These are phyloP conservation scores for Ceratoteleas bidentatus DNA, from an alignment of 1,140 invertebrate genomes.

Conservation along the genomic window DNA sequence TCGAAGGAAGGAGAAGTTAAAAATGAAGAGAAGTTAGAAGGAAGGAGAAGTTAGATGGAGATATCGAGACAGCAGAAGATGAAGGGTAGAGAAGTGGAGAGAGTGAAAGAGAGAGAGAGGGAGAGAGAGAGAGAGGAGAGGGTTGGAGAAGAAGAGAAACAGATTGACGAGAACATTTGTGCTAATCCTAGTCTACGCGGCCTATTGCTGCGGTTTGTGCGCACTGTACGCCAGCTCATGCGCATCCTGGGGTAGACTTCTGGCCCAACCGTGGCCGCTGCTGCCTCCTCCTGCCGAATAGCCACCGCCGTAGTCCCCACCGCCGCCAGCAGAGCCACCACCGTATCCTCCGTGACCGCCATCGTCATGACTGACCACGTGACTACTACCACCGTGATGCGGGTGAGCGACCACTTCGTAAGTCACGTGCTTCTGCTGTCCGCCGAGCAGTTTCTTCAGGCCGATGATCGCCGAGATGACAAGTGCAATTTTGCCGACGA, in stretches of 20 bases:
- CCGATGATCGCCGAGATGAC: conserved; percentile 91
- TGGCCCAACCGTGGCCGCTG: conserved; percentile 84
- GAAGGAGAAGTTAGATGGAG: not conserved
- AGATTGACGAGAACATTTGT: conserved; percentile 65
- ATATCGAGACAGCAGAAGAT: not conserved
- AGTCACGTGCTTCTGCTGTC: conserved; percentile 87
- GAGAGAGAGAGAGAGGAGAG: conserved; percentile 34
- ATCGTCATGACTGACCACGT: conserved; percentile 82
- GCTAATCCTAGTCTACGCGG: conserved; percentile 60
- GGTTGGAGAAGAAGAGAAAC: conserved; percentile 38
- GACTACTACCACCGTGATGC: conserved; percentile 82
- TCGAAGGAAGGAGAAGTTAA: conserved; percentile 24
- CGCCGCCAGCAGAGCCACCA: conserved; percentile 80
- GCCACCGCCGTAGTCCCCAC: conserved; percentile 82
- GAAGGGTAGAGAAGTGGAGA: not conserved
- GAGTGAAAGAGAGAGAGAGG: conserved; percentile 6
- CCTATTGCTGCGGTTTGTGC: conserved; percentile 82
- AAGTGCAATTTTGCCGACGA: conserved; percentile 91
- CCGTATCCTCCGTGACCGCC: conserved; percentile 84
- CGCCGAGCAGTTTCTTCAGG: conserved; percentile 90
- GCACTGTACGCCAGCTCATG: conserved; percentile 86
- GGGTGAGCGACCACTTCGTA: conserved; percentile 88
- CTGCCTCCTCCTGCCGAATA: conserved; percentile 81
- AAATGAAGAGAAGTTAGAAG: not conserved
- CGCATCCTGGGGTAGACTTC: conserved; percentile 82